Evolutionary conservation across 2,888 invertebrate genomes (phyloP).

Genomic region (Drosophila hawaiiensis): DNA sequence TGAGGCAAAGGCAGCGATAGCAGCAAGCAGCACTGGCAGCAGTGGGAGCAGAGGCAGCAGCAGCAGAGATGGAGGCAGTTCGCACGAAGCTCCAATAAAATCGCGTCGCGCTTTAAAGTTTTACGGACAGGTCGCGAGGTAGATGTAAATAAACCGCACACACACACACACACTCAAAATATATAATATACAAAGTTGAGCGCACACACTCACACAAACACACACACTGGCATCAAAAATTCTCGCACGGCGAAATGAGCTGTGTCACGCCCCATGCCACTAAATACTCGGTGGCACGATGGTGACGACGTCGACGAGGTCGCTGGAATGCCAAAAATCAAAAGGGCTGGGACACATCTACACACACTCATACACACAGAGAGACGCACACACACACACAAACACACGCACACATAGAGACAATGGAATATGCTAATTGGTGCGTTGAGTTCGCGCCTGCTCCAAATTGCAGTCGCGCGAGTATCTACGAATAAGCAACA

Average conservation of each 20-base stretch:
- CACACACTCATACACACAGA: slow-evolving; percentile 35
- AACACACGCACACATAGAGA: slow-evolving; percentile 58
- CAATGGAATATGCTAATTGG: slow-evolving; percentile 83
- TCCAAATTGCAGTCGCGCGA: slow-evolving; percentile 70
- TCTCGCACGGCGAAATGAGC: slow-evolving; percentile 70
- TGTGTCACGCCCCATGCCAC: slow-evolving; percentile 72
- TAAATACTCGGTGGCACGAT: slow-evolving; percentile 59
- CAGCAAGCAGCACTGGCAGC: background rate
- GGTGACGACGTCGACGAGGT: slow-evolving; percentile 39
- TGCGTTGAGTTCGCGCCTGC: slow-evolving; percentile 76
- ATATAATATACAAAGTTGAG: slow-evolving; percentile 19
- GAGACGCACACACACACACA: slow-evolving; percentile 28
- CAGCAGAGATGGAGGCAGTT: slow-evolving; percentile 26
- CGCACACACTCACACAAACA: slow-evolving; percentile 38
- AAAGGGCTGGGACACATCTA: slow-evolving; percentile 58
- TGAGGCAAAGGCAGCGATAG: slow-evolving; percentile 13
- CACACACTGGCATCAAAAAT: slow-evolving; percentile 45
- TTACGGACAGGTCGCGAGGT: slow-evolving; percentile 76
- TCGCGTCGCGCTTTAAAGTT: slow-evolving; percentile 77
- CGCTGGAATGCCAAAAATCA: slow-evolving; percentile 71
- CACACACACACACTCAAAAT: slow-evolving; percentile 37
- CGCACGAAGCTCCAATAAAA: slow-evolving; percentile 81
- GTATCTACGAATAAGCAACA: slow-evolving; percentile 82
- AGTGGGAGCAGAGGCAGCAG: slow-evolving; percentile 5
- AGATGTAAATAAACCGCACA: slow-evolving; percentile 66